These are phyloP conservation scores for Vannuccia rotundouncinata DNA, from an alignment of 2,888 invertebrate genomes.

Conservation along the genomic window DNA sequence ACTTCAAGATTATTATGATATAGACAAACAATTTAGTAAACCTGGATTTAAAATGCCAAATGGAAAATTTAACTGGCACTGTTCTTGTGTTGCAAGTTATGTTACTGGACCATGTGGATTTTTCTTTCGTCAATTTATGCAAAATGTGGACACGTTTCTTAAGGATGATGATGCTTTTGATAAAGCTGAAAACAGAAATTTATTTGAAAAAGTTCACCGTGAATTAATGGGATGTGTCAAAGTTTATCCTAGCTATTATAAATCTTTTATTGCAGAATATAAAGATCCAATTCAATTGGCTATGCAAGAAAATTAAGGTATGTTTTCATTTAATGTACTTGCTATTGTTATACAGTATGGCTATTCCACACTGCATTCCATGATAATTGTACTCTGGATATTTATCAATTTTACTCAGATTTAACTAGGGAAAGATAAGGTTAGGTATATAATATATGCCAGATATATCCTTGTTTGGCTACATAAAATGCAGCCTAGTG, in stretches of 20 bases:
- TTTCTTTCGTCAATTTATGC: constrained; percentile 24
- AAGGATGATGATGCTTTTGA: constrained; percentile 37
- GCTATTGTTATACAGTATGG: too few species aligned
- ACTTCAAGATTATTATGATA: constrained; percentile 32
- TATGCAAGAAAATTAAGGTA: not conserved
- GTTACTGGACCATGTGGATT: constrained; percentile 39
- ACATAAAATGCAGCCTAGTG: too few species aligned
- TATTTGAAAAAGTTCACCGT: constrained; percentile 29
- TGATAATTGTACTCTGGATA: too few species aligned
- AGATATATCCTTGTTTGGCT: too few species aligned
- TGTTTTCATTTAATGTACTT: too few species aligned
- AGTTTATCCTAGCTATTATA: constrained; percentile 32
- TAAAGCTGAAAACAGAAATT: not conserved
- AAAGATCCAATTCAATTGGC: constrained; percentile 7
- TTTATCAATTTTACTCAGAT: too few species aligned
- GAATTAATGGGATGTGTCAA: constrained; percentile 36
- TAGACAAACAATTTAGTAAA: constrained; percentile 27
- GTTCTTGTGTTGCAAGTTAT: constrained; percentile 38
- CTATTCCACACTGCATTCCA: too few species aligned
- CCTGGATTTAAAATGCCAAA: constrained; percentile 36
- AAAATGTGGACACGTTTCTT: constrained; percentile 34
- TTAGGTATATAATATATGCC: too few species aligned
- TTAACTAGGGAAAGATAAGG: too few species aligned
- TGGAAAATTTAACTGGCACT: constrained; percentile 38
- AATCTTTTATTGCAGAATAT: constrained; percentile 36